These are phyloP conservation scores for Dipodomys spectabilis DNA, from an alignment of 2,113 vertebrate genomes.

Conservation along the genomic window DNA sequence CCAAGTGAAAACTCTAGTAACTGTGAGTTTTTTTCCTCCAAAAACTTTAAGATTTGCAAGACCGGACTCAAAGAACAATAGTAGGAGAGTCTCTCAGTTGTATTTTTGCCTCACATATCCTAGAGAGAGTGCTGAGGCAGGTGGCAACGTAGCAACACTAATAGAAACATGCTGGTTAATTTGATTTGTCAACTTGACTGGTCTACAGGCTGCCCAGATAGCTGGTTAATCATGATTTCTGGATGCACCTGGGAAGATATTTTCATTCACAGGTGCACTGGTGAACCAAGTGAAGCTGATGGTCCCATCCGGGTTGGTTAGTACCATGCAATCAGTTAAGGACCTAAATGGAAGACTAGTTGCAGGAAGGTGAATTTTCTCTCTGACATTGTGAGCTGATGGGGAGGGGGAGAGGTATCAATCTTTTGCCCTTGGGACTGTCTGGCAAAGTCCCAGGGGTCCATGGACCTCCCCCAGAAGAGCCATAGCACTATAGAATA, in stretches of 20 bases:
- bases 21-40: not conserved
- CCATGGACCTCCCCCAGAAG: no score
- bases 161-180: not conserved
- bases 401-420: no score
- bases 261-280: not conserved
- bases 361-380: not conserved
- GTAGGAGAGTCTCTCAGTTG: not conserved
- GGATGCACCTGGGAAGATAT: not conserved
- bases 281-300: no score
- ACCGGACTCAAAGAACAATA: not conserved
- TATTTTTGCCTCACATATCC: not conserved
- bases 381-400: not conserved
- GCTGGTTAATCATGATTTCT: not conserved
- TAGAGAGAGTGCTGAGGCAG: not conserved
- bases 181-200: not conserved
- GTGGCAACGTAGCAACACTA: not conserved
- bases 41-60: not conserved
- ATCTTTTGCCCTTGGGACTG: no score
- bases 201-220: not conserved
- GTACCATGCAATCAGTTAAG: not conserved
- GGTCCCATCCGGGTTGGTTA: not conserved
- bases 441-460: no score
- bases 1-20: not conserved
- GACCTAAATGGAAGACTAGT: not conserved
- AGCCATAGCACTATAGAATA: no score